Conservation (phyloP, 92 coral and sea anemone species). For the Palythoa heliodiscus region DNA sequence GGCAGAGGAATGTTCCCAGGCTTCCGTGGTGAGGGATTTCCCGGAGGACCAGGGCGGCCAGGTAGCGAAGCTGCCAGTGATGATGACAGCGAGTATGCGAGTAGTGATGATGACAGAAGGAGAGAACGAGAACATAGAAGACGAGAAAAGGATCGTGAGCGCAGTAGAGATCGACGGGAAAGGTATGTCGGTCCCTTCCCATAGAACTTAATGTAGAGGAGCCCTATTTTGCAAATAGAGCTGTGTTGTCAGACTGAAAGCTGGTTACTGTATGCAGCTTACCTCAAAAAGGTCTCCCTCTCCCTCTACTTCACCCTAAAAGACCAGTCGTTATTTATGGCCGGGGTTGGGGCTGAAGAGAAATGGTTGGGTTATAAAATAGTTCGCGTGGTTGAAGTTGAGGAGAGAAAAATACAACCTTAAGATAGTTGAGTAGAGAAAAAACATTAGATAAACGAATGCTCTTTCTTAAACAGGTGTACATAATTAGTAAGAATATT, state of each 20-base stretch:
- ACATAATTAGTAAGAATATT: too few relatives aligned
- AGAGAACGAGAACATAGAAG: slow-evolving; percentile 89
- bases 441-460: too few relatives aligned
- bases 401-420: too few relatives aligned
- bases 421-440: too few relatives aligned
- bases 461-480: too few relatives aligned
- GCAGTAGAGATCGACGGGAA: slow-evolving; percentile 89
- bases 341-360: too few relatives aligned
- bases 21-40: slow-evolving; percentile 80
- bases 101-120: slow-evolving; percentile 92
- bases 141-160: slow-evolving; percentile 85
- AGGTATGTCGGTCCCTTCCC: slow-evolving; percentile 47
- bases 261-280: background rate
- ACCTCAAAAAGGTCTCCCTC: too few relatives aligned
- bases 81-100: slow-evolving; percentile 93
- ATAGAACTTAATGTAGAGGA: background rate
- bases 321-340: too few relatives aligned
- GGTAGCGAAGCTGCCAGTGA: slow-evolving; percentile 91
- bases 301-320: too few relatives aligned
- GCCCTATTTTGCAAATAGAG: background rate
- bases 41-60: slow-evolving; percentile 74
- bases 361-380: too few relatives aligned
- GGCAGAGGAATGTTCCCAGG: slow-evolving; percentile 90
- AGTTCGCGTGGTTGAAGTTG: too few relatives aligned
- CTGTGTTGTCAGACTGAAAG: background rate